Conservation (phyloP, 2,797 vertebrate genomes). For the Pachyuromys duprasi region DNA sequence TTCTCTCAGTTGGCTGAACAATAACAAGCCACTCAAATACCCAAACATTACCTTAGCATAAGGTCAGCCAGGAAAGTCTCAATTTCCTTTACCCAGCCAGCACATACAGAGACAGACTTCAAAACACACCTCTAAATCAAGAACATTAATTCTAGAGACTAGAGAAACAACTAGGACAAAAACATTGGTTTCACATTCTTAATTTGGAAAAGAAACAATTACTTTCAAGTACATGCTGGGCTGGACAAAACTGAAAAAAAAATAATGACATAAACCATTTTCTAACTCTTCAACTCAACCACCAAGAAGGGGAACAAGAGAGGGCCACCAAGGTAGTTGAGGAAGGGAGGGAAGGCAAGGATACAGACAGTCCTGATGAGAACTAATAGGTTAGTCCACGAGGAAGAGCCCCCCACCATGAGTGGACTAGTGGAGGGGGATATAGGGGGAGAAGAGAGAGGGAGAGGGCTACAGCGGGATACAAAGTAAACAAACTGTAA, state of each 20-base stretch:
- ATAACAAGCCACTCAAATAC: constrained; percentile 11
- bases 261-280: constrained; percentile 54
- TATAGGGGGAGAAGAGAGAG: too few relatives aligned
- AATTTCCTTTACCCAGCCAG: constrained; percentile 33
- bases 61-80: constrained; percentile 46
- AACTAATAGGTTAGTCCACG: too few relatives aligned
- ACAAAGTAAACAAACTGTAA: too few relatives aligned
- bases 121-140: constrained; percentile 64
- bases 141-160: constrained; percentile 5
- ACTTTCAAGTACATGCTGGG: constrained; percentile 60
- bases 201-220: constrained; percentile 60
- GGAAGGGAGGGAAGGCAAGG: neutral
- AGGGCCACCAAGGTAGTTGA: neutral
- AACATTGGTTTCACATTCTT: constrained; percentile 40
- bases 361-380: too few relatives aligned
- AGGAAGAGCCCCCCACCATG: too few relatives aligned
- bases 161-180: constrained; percentile 38
- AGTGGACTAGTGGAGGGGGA: too few relatives aligned
- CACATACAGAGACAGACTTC: constrained; percentile 22
- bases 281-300: constrained; percentile 45
- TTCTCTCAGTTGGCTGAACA: constrained; percentile 23
- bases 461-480: too few relatives aligned
- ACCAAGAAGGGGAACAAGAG: neutral
- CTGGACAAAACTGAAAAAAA: constrained; percentile 37
- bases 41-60: constrained; percentile 27